These are phyloP conservation scores for Heliopora coerulea DNA, from an alignment of 92 coral and sea anemone species.

Conservation along the genomic window DNA sequence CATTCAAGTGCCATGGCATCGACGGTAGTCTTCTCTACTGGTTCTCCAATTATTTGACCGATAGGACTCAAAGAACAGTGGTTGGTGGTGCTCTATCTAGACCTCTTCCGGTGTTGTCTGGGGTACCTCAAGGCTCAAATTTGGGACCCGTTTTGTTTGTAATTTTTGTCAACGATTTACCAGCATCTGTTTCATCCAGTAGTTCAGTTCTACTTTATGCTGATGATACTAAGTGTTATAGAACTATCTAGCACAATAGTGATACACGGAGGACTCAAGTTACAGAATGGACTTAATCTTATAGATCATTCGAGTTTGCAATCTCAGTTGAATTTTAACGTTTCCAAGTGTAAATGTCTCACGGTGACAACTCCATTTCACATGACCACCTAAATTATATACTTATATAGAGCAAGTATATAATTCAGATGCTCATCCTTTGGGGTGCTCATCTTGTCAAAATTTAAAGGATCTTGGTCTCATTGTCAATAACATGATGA, in stretches of 20 bases:
- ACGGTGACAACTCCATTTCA: conserved; percentile 3
- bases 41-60: neutral
- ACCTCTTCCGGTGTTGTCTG: conserved; percentile 9
- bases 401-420: neutral
- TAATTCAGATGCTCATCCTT: neutral
- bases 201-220: no score
- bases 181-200: conserved; percentile 13
- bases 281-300: conserved; percentile 10
- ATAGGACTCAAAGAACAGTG: no score
- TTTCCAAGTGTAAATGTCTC: neutral
- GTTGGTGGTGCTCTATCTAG: no score
- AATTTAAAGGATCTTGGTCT: conserved; percentile 34
- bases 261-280: conserved; percentile 22
- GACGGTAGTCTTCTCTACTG: neutral
- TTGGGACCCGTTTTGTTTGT: neutral
- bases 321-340: conserved; percentile 27
- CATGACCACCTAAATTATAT: no score
- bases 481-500: neutral
- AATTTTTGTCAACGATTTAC: no score
- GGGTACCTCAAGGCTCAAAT: conserved; percentile 19
- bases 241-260: conserved; percentile 5
- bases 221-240: no score
- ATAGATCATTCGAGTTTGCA: conserved; percentile 6
- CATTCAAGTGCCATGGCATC: conserved; percentile 1
- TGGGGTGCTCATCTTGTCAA: conserved; percentile 18